Base-by-base conservation (phyloP, 2,797 vertebrate species). In the Diceros bicornis region DNA sequence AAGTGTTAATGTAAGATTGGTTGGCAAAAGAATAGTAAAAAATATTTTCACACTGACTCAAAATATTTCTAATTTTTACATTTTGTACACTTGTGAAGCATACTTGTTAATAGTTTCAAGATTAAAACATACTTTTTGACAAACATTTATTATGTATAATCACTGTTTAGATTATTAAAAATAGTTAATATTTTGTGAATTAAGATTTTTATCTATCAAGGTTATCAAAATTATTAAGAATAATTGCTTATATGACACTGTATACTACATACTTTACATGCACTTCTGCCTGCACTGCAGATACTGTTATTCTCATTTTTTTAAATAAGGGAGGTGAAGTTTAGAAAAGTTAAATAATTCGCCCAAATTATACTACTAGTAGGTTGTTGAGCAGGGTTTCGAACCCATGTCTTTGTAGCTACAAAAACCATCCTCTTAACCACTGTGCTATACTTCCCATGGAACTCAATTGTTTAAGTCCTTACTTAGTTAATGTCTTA, bases 141-240 rank as follows among this genome's bases (percentile, higher is more conserved):
- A 74, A 71, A 50, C 41, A 68, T 29, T 64, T 47, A 89, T 89
- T 93, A 21, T 79, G 6, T 90, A 14, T 8, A 62, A 6, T 90
- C 34, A 72, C 86, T 68, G 44, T 69, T 92, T 69, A 61, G 50
- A 17, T 89, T 94, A 88, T 95, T 97, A 88, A 93, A 71, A 9
- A 23, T 62, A 74, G 41, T 74, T 93, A 47, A 72, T 89, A 7
- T 92, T 47, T 84, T 82, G 12, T 84, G 69, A 88, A n/a, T 97
- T n/a, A 79, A 25, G 25, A 32, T 78, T 96, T 96, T 83, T 72
- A 25, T 66, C n/a, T 77, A 41, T 82, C 27, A 52, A 59, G n/a
- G 21, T 82, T 97, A 82, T 91, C 12, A 79, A 77, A 29, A 86
- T 92, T 64, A 71, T 74, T 77, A 85, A 94, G 32, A 96, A 78